Evolutionary conservation across 1,140 invertebrate species (phyloP), one percentile per base, ranked within the genome.

Genomic region (Rhynchophorus ferrugineus): DNA sequence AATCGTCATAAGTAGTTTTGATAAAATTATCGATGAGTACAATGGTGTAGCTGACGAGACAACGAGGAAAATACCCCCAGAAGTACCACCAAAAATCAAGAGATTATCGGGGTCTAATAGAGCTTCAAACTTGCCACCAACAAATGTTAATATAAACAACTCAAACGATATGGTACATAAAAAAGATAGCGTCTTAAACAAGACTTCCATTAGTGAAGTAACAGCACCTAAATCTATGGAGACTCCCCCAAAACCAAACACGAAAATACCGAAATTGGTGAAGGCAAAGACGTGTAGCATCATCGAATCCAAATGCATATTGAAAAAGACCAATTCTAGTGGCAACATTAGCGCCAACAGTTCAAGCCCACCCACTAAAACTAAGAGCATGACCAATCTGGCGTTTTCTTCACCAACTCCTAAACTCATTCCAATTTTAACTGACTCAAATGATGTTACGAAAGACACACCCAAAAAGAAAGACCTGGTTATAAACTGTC

Each of bases 251-350:
- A 59, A 41, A 52, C 36, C n/a, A 7, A 41, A 50, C 7, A 61
- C 57, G 1, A 61, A 53, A 34, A 63, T 66, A 14, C 70, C 75
- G 11, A 75, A 76, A 33, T 61, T 80, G 35, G 74, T 78, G 56
- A 79, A 79, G 65, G 76, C 78, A 3, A 78, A 78, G 63, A 79
- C 78, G 54, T 80, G 78, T 62, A 78, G 75, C 54, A 78, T 80
- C 45, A 80, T 80, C 41, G 78, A 79, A 59, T 78, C 77, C 1
- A 72, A 75, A 57, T 80, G 78, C 61, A 78, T 79, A 49, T 67
- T 79, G 35, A 80, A 80, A 56, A 77, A 77, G 59, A 53, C 55
- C 18, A 42, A 42, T 22, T 49, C 37, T 3, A 37, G 3, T 22
- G 24, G 24, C 5, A 53, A 29, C n/a, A 33, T 9, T 35, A 16